A percentile compares a stretch with the other conserved stretches of the same genome.
Evolutionary conservation across 2,797 vertebrate species (phyloP).

Genomic region (Sebastes wilsoni): DNA sequence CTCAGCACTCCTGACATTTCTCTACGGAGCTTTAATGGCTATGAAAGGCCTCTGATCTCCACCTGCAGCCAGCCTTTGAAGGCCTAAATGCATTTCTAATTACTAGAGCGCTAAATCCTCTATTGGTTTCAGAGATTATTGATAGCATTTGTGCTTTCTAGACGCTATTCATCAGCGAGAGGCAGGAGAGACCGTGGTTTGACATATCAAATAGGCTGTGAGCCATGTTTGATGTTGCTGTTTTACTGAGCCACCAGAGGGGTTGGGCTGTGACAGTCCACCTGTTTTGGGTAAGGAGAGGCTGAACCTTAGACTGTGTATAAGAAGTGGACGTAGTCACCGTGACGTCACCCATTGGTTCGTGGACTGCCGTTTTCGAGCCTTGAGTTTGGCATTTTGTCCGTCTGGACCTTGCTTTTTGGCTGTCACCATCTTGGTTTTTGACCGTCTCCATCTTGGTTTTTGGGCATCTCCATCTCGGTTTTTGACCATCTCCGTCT

Average conservation of each 20-base stretch:
- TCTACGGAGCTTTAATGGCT: slow-evolving; percentile 49
- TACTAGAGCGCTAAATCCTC: slow-evolving; percentile 58
- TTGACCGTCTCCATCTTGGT: rapidly evolving
- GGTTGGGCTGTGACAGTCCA: slow-evolving; percentile 2
- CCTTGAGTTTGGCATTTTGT: too few species aligned
- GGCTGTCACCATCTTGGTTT: too few species aligned
- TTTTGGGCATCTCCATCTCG: rapidly evolving
- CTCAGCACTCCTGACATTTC: slow-evolving; percentile 44
- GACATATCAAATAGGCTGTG: slow-evolving; percentile 45
- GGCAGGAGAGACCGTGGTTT: slow-evolving; percentile 11
- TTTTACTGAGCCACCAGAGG: slow-evolving; percentile 4
- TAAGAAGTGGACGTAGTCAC: too few species aligned
- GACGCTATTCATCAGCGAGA: slow-evolving; percentile 26
- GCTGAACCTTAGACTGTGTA: not conserved
- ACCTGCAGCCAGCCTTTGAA: slow-evolving; percentile 58
- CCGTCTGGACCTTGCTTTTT: too few species aligned
- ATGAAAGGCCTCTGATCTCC: slow-evolving; percentile 59
- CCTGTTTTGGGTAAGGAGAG: not conserved
- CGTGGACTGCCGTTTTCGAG: too few species aligned
- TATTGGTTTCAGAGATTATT: slow-evolving; percentile 54
- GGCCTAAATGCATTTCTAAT: slow-evolving; percentile 62
- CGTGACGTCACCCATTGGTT: too few species aligned
- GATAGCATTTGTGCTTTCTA: slow-evolving; percentile 43
- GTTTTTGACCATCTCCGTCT: rapidly evolving
- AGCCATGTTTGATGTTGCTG: slow-evolving; percentile 46